Conservation (phyloP, 2,113 vertebrate species). For the Nestor notabilis region DNA sequence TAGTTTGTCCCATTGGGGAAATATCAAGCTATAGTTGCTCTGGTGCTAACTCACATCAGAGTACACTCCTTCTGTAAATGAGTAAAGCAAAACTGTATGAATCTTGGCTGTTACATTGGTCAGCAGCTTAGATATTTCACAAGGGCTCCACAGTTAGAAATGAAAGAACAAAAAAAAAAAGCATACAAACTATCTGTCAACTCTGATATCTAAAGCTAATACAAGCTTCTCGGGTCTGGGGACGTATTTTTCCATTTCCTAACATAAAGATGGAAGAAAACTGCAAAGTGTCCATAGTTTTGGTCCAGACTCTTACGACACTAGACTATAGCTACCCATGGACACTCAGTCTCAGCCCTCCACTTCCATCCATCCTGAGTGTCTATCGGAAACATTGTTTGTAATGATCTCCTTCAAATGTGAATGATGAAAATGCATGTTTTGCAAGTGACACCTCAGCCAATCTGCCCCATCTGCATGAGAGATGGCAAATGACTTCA, state of each 20-base stretch:
- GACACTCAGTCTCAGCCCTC: not conserved
- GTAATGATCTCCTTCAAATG: not conserved
- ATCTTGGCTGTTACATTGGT: not conserved
- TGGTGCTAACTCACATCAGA: not conserved
- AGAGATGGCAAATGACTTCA: conserved; percentile 29
- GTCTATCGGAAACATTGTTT: not conserved
- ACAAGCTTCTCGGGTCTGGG: not conserved
- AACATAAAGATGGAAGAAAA: not conserved
- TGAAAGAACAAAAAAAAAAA: not conserved
- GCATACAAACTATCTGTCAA: not conserved
- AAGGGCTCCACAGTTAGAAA: not conserved
- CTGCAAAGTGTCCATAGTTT: not conserved
- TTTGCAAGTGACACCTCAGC: conserved; percentile 52
- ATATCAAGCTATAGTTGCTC: not conserved
- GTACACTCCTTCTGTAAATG: conserved; percentile 8
- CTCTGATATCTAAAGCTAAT: not conserved
- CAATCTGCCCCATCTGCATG: conserved; percentile 16
- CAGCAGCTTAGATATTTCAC: conserved; percentile 24
- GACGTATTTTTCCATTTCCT: not conserved
- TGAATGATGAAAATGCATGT: conserved; percentile 1
- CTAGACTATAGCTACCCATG: not conserved
- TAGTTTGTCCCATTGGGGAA: not conserved
- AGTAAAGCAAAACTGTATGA: conserved; percentile 36
- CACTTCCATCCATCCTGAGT: not conserved
- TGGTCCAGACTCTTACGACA: not conserved